Evolutionary conservation across 2,113 vertebrate species (phyloP), one percentile per base, ranked within the genome.

Genomic region (Corythornis cristatus): DNA sequence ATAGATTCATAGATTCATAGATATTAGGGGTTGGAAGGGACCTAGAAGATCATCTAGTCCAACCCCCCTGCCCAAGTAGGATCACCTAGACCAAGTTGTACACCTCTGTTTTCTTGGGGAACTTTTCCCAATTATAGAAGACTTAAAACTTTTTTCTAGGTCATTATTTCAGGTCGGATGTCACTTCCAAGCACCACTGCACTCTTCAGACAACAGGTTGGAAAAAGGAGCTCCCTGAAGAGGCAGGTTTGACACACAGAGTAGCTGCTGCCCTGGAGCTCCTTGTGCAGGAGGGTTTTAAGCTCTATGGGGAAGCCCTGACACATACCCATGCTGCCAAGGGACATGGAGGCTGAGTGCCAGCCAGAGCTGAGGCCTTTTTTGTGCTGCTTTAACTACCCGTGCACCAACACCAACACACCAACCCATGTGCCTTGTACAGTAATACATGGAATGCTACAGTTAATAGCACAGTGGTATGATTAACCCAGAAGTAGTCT

Each of bases 311-410:
- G 43, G 53, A 78, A 83, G 12, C 71, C 26, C 51, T 51, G 67
- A 37, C 5, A 0, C 0, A 2, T 1, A 2, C 9, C 56, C 45
- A 3, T 0, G 4, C 31, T 53, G 51, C 1, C 2, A 58, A 46
- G 76, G 54, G 40, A 29, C 4, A 1, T 0, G 12, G 40, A 45
- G 13, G 40, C 53, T 75, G 35, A 48, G 66, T 1, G 48, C 67
- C 53, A 1, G 2, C 31, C 5, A n/a, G 50, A 77, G 5, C 4
- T 15, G 26, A 46, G 42, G 29, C 20, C 60, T 80, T 56, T 8
- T 40, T 51, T 28, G 16, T 65, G 35, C 53, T 40, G 73, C 17
- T 57, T 48, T 45, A 54, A 50, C 31, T 31, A 33, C 37, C 3
- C 2, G 0, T 20, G 7, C 2, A 0, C 0, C 6, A 26, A 4